Evolutionary conservation across 1,140 invertebrate species (phyloP).

Genomic region (Manduca sexta): DNA sequence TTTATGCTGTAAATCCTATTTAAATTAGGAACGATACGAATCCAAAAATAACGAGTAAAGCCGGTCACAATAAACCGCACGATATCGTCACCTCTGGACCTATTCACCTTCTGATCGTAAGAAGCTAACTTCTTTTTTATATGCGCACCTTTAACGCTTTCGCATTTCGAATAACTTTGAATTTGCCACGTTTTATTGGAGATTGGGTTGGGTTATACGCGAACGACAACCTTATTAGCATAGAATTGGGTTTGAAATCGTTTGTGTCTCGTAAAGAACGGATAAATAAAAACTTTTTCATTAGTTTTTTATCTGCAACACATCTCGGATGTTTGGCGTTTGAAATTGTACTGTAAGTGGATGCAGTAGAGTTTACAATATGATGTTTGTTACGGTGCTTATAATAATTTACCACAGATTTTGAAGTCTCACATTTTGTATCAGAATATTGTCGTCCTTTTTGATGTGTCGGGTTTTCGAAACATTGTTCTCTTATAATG

Average conservation of each 20-base stretch:
- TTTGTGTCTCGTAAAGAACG: constrained; percentile 3
- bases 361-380: constrained; percentile 7
- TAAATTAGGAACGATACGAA: too few relatives aligned
- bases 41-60: too few relatives aligned
- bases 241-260: constrained; percentile 14
- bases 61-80: constrained; percentile 26
- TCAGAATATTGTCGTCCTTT: constrained; percentile 50
- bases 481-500: constrained; percentile 62
- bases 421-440: constrained; percentile 50
- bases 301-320: constrained; percentile 20
- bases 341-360: constrained; percentile 13
- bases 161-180: constrained; percentile 63
- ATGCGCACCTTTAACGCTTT: constrained; percentile 61
- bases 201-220: constrained; percentile 5
- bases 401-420: constrained; percentile 4
- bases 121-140: constrained; percentile 69
- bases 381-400: background rate
- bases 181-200: constrained; percentile 61
- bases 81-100: constrained; percentile 35
- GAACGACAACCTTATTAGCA: constrained; percentile 20
- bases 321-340: constrained; percentile 15
- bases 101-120: constrained; percentile 58
- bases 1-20: too few relatives aligned
- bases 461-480: constrained; percentile 60
- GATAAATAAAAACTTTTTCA: constrained; percentile 65